Evolutionary conservation across 2,113 vertebrate genomes (phyloP).

Genomic region (Poeciliopsis prolifica): DNA sequence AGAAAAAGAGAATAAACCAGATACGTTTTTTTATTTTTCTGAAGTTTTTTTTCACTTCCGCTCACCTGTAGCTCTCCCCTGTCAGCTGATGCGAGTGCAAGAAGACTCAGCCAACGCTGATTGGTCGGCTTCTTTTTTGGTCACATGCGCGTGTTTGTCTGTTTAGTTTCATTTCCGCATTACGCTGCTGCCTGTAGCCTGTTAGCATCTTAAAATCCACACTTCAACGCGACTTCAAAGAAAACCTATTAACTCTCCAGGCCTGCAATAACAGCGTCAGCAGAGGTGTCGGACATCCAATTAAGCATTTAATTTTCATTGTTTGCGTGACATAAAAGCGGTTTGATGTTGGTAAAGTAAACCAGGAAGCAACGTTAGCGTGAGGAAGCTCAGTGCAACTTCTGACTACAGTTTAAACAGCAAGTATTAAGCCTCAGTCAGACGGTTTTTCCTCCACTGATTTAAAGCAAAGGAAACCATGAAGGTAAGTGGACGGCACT

Average conservation of each 20-base stretch:
- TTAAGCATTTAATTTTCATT: neutral
- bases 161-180: slow-evolving; percentile 82
- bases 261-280: neutral
- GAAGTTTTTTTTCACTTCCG: neutral
- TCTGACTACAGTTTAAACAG: slow-evolving; percentile 18
- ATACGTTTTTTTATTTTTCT: neutral
- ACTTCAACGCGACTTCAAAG: neutral
- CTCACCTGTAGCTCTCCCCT: neutral
- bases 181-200: slow-evolving; percentile 32
- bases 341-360: neutral
- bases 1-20: too few relatives aligned
- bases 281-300: neutral
- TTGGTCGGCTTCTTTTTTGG: slow-evolving; percentile 33
- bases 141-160: slow-evolving; percentile 54
- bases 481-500: slow-evolving; percentile 49
- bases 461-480: slow-evolving; percentile 29
- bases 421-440: slow-evolving; percentile 5
- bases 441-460: neutral
- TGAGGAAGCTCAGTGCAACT: slow-evolving; percentile 34
- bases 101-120: slow-evolving; percentile 19
- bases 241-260: slow-evolving; percentile 5
- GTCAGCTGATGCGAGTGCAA: slow-evolving; percentile 47
- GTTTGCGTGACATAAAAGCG: neutral
- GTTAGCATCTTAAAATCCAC: slow-evolving; percentile 34
- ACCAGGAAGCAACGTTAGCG: slow-evolving; percentile 65